Evolutionary conservation across 2,113 vertebrate genomes (phyloP).

Genomic region (Perognathus longimembris): DNA sequence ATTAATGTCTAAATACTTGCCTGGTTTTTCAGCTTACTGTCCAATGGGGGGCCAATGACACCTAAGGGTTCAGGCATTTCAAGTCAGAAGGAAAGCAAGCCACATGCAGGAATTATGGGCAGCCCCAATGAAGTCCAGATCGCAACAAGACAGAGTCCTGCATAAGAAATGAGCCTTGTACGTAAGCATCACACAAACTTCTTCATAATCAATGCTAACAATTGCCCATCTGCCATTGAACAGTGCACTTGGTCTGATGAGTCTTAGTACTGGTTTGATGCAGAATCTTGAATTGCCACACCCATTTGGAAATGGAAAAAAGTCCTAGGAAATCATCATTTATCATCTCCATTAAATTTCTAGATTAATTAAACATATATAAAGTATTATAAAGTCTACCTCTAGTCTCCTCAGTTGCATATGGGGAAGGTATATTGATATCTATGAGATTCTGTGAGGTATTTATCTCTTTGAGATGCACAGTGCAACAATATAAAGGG

Average conservation of each 20-base stretch:
- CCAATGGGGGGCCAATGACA: background rate
- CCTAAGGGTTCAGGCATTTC: background rate
- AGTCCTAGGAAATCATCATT: background rate
- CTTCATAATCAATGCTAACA: background rate
- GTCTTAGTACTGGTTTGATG: background rate
- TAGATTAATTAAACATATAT: background rate
- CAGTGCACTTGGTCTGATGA: background rate
- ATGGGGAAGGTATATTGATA: background rate
- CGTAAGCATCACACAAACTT: background rate
- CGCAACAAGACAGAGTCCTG: background rate
- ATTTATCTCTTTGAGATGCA: no score
- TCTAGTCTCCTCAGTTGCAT: background rate
- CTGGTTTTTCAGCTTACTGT: background rate
- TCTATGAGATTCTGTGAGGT: background rate
- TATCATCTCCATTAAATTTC: background rate
- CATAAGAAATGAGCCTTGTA: background rate
- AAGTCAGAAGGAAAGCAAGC: background rate
- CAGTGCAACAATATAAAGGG: background rate
- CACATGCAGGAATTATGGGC: background rate
- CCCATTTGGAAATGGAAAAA: background rate
- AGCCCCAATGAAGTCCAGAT: background rate
- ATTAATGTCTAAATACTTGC: background rate
- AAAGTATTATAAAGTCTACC: slow-evolving; percentile 2
- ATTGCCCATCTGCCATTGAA: background rate
- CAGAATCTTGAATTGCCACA: background rate